These are phyloP conservation scores for Luperina testacea DNA, from an alignment of 2,888 invertebrate genomes.

Conservation along the genomic window DNA sequence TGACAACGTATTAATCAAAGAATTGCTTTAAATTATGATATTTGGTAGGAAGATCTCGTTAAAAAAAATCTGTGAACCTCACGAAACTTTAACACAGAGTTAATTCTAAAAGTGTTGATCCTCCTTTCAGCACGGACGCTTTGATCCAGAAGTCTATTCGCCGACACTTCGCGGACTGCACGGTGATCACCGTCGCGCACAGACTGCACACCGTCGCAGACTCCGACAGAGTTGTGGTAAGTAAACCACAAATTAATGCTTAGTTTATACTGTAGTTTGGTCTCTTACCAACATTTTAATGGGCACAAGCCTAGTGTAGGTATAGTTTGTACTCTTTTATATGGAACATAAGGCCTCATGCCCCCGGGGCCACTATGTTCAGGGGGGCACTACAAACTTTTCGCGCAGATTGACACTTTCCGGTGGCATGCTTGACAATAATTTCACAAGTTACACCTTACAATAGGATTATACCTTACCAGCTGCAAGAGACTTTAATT, in stretches of 20 bases:
- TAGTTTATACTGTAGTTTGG: background rate
- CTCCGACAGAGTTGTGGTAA: constrained; percentile 94
- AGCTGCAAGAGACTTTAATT: background rate
- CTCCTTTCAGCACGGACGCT: constrained; percentile 92
- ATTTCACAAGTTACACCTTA: background rate
- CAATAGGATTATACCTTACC: background rate
- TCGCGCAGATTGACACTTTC: no score
- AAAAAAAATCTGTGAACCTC: no score
- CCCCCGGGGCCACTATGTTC: background rate
- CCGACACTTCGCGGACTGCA: constrained; percentile 94
- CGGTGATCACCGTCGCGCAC: constrained; percentile 98
- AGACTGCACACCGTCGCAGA: constrained; percentile 97
- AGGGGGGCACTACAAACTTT: background rate
- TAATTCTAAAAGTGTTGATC: no score
- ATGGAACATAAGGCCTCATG: background rate
- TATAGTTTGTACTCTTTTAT: background rate
- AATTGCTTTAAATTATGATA: no score
- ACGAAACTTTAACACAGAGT: no score
- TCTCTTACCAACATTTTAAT: background rate
- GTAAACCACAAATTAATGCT: constrained; percentile 72
- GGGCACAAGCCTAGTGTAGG: background rate
- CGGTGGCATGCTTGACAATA: background rate
- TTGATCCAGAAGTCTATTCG: constrained; percentile 96
- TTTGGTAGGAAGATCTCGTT: no score
- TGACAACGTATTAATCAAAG: no score